Evolutionary conservation across 2,113 vertebrate genomes (phyloP), one percentile per base, ranked within the genome.

Genomic region (Cromileptes altivelis): DNA sequence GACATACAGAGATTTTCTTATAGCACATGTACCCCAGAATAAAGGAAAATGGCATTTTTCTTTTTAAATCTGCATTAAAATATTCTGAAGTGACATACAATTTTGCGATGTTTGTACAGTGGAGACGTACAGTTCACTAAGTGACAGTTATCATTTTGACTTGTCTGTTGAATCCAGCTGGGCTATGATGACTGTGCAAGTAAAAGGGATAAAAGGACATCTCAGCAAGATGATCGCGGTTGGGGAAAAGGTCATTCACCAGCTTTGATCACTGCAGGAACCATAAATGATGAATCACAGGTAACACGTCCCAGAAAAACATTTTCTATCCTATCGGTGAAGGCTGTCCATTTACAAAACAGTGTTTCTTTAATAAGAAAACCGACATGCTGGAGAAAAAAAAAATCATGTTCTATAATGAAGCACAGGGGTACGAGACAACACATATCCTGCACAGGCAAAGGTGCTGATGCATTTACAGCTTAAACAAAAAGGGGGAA

Each of bases 1-100:
- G 71, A 25, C 52, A 88, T 30, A 30, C 76, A 81, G 71, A 78
- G 37, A 80, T 86, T 69, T 83, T 83, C 65, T 81, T 82, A 80
- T 27, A 89, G 69, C 49, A 57, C 42, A 71, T 49, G 25, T 71
- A 53, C 9, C 53, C 5, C 18, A 61, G 2, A 81, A 40, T 11
- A 65, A 70, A 73, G 61, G 19, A 82, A 73, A 33, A 74, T 10
- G 0, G 1, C 8, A 14, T 50, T 49, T n/a, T 1, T 18, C 21
- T 63, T n/a, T 61, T 4, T 12, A 12, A 52, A 17, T 63, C 2
- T 78, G 10, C 12, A 83, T 33, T 68, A 10, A 78, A 63, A 78
- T 61, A n/a, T n/a, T 61, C 18, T 27, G 10, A 55, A 11, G 10
- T 17, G 27, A 64, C 18, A 70, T 15, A 37, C 50, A 58, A 49